Base-by-base conservation (phyloP, 2,797 vertebrate species). In the Momotus momota region DNA sequence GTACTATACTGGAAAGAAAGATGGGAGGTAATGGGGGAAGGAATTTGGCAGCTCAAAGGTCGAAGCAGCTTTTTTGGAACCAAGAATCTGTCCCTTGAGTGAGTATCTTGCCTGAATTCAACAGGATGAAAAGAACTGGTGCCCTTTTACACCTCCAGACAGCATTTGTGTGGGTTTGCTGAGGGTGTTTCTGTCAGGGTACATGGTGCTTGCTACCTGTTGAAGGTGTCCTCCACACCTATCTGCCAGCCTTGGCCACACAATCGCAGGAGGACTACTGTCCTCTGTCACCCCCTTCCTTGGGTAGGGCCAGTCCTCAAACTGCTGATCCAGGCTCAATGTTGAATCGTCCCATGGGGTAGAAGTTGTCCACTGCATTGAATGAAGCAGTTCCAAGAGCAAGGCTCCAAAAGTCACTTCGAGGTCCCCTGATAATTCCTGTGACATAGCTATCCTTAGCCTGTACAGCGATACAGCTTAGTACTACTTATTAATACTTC, bases 11-110 rank as follows among this genome's bases (percentile, higher is more conserved):
- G 93, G 60, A 96, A 94, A 97, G 90, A 95, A 94, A 86, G 85
- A 96, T 78, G 71, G 91, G 88, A 90, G 77, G 57, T 87, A 96
- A 94, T 78, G 78, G 92, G 88, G 81, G 88, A 94, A 88, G 73
- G 48, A 97, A 83, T 95, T 96, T 89, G 93, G 88, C 96, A 95
- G 94, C 96, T 97, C 96, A 94, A 79, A 98, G 95, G 96, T 95
- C 41, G 14, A 82, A 93, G 52, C 66, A 89, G 66, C 71, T 95
- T 92, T 96, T 94, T 88, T 81, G 92, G 82, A 95, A 97, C 27
- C 2, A 22, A 91, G 64, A 96, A 89, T 81, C 88, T 94, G 67
- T 94, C 90, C 89, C 57, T 77, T 86, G 84, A 93, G 40, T 41
- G 72, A 90, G 49, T 33, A 94, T 80, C 72, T 93, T 74, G 27